A percentile compares a stretch with the other conserved stretches of the same genome.
phyloP scores from a whole-genome alignment of 2,888 invertebrate species.

The Hyalella azteca region DNA sequence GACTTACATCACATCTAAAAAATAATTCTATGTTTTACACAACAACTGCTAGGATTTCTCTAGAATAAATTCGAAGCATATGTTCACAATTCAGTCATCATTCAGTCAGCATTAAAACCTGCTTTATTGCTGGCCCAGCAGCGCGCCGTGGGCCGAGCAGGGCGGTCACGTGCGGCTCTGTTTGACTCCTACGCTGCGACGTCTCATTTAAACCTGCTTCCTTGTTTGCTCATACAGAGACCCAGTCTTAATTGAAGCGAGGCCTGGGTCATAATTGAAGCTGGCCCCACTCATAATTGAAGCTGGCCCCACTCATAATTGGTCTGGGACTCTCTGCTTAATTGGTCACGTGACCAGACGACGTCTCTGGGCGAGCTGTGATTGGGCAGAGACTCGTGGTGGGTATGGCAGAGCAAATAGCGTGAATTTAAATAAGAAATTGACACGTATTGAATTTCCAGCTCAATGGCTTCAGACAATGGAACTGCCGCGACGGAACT shows the following conservation, averaged over 20 bases:
- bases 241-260: too few relatives aligned
- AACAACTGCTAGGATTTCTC: not conserved
- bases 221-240: not conserved
- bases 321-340: not conserved
- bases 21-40: not conserved
- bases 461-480: too few relatives aligned
- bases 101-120: not conserved
- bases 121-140: not conserved
- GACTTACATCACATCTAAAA: too few relatives aligned
- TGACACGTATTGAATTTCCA: constrained; percentile 8
- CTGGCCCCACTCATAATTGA: too few relatives aligned
- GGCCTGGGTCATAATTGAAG: too few relatives aligned
- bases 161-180: constrained; percentile 17
- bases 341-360: constrained; percentile 14
- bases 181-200: not conserved
- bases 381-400: not conserved
- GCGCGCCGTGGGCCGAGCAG: not conserved
- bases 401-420: not conserved
- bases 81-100: not conserved
- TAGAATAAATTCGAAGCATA: not conserved
- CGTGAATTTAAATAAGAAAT: not conserved
- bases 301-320: too few relatives aligned
- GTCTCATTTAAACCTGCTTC: constrained; percentile 1
- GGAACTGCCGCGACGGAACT: too few relatives aligned
- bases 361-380: not conserved